These are phyloP conservation scores for Intellagama lesueurii DNA, from an alignment of 2,797 vertebrate species.

Conservation along the genomic window DNA sequence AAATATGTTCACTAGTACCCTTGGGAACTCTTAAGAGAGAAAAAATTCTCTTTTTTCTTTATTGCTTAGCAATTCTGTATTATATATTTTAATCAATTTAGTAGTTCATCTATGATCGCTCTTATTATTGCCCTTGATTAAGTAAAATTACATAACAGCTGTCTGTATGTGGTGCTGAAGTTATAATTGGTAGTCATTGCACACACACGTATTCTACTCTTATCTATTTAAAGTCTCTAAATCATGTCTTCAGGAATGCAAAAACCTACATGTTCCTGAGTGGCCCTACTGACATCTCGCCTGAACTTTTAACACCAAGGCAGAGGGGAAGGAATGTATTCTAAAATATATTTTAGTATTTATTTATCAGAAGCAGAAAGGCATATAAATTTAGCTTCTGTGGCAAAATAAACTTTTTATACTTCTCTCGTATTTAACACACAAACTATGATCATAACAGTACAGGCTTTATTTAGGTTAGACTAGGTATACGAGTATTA, in stretches of 20 bases:
- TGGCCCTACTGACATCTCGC: not conserved
- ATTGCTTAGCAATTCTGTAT: conserved; percentile 38
- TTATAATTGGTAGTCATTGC: not conserved
- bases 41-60: conserved; percentile 25
- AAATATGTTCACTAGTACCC: not conserved
- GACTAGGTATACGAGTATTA: not conserved
- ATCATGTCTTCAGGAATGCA: not conserved
- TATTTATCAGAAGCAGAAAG: conserved; percentile 1
- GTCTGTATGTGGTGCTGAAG: conserved; percentile 17
- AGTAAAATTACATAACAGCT: conserved; percentile 26
- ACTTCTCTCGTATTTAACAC: not conserved
- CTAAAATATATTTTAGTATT: not conserved
- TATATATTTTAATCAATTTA: conserved; percentile 39
- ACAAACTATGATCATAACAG: not conserved
- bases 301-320: not conserved
- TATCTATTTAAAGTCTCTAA: not conserved
- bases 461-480: not conserved
- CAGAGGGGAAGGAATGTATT: too few species aligned
- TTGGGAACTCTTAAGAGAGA: conserved; percentile 3
- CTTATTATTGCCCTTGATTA: conserved; percentile 24
- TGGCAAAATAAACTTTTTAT: not conserved
- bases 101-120: conserved; percentile 23
- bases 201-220: not conserved
- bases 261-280: not conserved
- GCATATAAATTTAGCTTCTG: not conserved